These are phyloP conservation scores for Lepidocyrtinus sp. DNA, from an alignment of 2,888 invertebrate genomes.

Conservation along the genomic window DNA sequence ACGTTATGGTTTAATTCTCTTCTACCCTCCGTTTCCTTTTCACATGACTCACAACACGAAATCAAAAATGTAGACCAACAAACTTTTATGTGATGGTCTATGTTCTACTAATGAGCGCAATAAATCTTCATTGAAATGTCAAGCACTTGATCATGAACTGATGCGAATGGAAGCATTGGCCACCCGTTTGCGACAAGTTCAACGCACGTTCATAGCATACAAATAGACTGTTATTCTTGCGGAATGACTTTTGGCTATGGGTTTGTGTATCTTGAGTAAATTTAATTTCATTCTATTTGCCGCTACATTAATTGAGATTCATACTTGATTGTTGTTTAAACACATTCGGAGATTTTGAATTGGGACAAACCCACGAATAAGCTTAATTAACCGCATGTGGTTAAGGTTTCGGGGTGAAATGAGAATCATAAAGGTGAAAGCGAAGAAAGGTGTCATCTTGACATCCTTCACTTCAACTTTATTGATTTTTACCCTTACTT, in stretches of 20 bases:
- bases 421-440: not conserved
- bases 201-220: conserved; percentile 37
- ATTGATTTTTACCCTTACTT: not conserved
- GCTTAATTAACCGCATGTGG: too few relatives aligned
- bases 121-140: conserved; percentile 54
- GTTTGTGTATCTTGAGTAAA: too few relatives aligned
- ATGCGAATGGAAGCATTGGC: not conserved
- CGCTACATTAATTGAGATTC: too few relatives aligned
- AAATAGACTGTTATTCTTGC: too few relatives aligned
- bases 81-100: not conserved
- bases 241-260: too few relatives aligned
- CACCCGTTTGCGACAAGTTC: conserved; percentile 39
- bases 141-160: conserved; percentile 20
- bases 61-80: conserved; percentile 10
- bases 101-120: conserved; percentile 34
- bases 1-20: too few relatives aligned
- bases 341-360: too few relatives aligned
- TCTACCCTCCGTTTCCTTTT: too few relatives aligned
- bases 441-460: not conserved
- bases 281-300: too few relatives aligned
- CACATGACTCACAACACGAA: too few relatives aligned
- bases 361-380: too few relatives aligned
- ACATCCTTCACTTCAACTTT: not conserved
- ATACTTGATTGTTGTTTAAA: too few relatives aligned
- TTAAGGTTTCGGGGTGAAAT: conserved; percentile 14